phyloP scores from a whole-genome alignment of 2,888 invertebrate genomes.

The Trissolcus japonicus region DNA sequence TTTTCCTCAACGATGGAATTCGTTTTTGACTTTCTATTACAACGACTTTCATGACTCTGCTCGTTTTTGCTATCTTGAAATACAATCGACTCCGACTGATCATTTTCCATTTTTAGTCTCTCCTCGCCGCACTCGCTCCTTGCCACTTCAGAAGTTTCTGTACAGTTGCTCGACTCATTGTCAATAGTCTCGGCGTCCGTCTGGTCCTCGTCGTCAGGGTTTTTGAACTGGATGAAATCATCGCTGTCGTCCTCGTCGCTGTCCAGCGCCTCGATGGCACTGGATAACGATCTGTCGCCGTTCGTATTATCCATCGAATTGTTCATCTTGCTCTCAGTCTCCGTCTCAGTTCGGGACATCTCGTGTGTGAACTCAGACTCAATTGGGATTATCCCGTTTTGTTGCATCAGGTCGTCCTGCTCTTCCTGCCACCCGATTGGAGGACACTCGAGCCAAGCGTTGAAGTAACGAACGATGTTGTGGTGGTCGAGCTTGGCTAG shows the following conservation, averaged over 20 bases:
- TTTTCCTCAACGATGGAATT: constrained; percentile 38
- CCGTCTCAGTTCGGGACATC: constrained; percentile 60
- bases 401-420: constrained; percentile 81
- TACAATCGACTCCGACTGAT: constrained; percentile 54
- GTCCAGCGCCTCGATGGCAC: constrained; percentile 67
- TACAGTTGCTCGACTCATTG: constrained; percentile 16
- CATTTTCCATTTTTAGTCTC: constrained; percentile 6
- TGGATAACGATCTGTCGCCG: constrained; percentile 68
- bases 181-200: constrained; percentile 38
- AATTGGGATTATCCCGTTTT: constrained; percentile 58
- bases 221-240: constrained; percentile 77
- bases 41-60: background rate
- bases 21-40: background rate
- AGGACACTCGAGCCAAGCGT: constrained; percentile 96
- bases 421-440: constrained; percentile 92
- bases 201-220: constrained; percentile 17
- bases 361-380: constrained; percentile 66
- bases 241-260: constrained; percentile 62
- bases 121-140: constrained; percentile 21
- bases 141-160: constrained; percentile 34
- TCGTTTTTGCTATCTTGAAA: constrained; percentile 47
- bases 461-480: constrained; percentile 96
- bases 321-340: constrained; percentile 62
- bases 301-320: constrained; percentile 45
- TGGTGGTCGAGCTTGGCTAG: constrained; percentile 95